These are phyloP conservation scores for Ypsolopha sequella DNA, from an alignment of 2,888 invertebrate species.

Conservation along the genomic window DNA sequence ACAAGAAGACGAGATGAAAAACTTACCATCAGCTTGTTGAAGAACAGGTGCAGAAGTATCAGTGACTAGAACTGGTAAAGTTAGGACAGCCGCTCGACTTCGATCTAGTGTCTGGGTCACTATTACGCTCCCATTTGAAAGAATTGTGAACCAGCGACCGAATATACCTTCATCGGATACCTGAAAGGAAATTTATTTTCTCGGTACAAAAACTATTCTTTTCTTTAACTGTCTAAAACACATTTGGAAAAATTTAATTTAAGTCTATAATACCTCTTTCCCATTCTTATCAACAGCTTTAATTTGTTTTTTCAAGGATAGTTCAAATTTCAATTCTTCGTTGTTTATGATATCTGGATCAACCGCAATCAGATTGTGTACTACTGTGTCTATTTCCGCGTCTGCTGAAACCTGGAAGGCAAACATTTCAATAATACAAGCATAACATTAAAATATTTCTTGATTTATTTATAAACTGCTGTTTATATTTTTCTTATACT, in stretches of 20 bases:
- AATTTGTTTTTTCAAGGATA: constrained; percentile 76
- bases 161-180: constrained; percentile 52
- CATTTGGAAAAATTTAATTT: not conserved
- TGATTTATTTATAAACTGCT: too few species aligned
- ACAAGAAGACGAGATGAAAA: not conserved
- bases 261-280: constrained; percentile 66
- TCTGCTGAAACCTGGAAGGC: constrained; percentile 77
- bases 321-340: constrained; percentile 75
- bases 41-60: constrained; percentile 84
- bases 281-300: constrained; percentile 88
- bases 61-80: constrained; percentile 82
- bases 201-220: not conserved
- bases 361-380: constrained; percentile 79
- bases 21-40: constrained; percentile 81
- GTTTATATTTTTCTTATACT: too few species aligned
- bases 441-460: too few species aligned
- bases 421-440: not conserved
- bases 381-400: constrained; percentile 76
- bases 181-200: constrained; percentile 23
- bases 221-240: not conserved
- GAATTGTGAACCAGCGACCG: constrained; percentile 52
- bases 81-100: constrained; percentile 79
- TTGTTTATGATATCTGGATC: constrained; percentile 84
- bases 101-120: constrained; percentile 75
- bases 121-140: constrained; percentile 59